Base-by-base conservation (phyloP, 2,797 vertebrate genomes). In the Centropyge bicolor region DNA sequence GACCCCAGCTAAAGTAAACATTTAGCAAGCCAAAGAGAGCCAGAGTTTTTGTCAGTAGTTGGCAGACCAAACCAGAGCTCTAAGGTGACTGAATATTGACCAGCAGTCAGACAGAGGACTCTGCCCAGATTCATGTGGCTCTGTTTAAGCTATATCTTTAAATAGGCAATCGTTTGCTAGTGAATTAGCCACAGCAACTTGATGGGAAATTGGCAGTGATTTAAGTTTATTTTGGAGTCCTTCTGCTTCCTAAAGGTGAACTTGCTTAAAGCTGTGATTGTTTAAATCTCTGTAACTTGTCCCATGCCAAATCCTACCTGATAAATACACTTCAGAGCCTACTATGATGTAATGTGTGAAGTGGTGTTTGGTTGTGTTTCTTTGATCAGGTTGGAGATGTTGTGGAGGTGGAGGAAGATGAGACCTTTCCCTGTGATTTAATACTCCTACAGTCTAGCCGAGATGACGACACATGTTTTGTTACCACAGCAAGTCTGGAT, bases 401-500 rank as follows among this genome's bases (percentile, higher is more conserved):
- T 69, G 95, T 99, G 68, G 97, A 99, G 93, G 97, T 99, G 84
- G 91, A 93, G 63, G 97, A 97, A 52, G 94, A 99, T 40, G 97
- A 99, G 95, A 99, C 97, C 86, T 99, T 99, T 92, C 98, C 98
- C 88, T 99, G 98, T 95, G 98, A 99, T 92, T 95, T 99, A 89
- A 96, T 99, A 81, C 95, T 99, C 89, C 90, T 99, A 72, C 95
- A 97, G 82, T 98, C 98, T 0, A 96, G 94, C 87, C 95, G 96
- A 70, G 84, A 86, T 2, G 98, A 99, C 0, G 96, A 94, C 74
- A 97, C 95, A 66, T 99, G 98, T 86, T 97, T 97, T 0, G 97
- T 99, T 80, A 99, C 97, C 40, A 99, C 98, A 46, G 98, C 98
- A 1, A 99, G 98, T 94, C 96, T 99, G 2, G 98, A 99, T 81